These are phyloP conservation scores for Tetragnatha montana DNA, from an alignment of 2,888 invertebrate genomes.

Conservation along the genomic window DNA sequence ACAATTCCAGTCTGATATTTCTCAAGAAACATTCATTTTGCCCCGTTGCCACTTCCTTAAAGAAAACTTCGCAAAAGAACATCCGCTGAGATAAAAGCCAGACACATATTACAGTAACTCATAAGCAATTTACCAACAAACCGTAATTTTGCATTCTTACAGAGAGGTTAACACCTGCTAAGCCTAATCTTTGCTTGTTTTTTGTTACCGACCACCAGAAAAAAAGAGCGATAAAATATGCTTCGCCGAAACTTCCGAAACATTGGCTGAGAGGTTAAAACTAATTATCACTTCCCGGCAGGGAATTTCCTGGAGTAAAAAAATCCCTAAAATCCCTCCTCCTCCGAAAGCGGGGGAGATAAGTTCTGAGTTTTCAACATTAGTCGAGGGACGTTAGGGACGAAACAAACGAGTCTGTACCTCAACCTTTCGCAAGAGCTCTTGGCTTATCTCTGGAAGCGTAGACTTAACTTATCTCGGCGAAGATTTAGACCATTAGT, in stretches of 20 bases:
- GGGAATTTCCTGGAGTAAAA: neutral
- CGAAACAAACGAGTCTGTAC: conserved; percentile 19
- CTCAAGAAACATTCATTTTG: too few species aligned
- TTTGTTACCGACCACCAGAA: neutral
- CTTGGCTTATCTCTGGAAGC: conserved; percentile 33
- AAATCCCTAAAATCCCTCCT: neutral
- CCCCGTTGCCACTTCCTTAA: too few species aligned
- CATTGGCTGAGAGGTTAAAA: conserved; percentile 1
- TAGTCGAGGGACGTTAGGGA: conserved; percentile 25
- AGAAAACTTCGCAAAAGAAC: too few species aligned
- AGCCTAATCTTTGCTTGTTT: neutral
- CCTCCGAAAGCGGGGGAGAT: neutral
- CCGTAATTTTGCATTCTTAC: neutral
- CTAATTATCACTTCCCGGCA: conserved; percentile 36
- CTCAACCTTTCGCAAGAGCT: neutral
- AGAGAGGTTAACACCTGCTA: neutral
- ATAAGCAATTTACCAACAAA: neutral
- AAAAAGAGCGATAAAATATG: neutral
- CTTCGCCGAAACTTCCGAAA: conserved; percentile 14
- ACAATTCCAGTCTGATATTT: too few species aligned
- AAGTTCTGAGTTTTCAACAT: conserved; percentile 48
- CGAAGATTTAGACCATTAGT: conserved; percentile 43
- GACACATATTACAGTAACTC: neutral
- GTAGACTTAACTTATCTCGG: conserved; percentile 39
- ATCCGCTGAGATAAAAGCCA: too few species aligned